Base-by-base conservation (phyloP, 2,797 vertebrate genomes). In the Periparus ater region DNA sequence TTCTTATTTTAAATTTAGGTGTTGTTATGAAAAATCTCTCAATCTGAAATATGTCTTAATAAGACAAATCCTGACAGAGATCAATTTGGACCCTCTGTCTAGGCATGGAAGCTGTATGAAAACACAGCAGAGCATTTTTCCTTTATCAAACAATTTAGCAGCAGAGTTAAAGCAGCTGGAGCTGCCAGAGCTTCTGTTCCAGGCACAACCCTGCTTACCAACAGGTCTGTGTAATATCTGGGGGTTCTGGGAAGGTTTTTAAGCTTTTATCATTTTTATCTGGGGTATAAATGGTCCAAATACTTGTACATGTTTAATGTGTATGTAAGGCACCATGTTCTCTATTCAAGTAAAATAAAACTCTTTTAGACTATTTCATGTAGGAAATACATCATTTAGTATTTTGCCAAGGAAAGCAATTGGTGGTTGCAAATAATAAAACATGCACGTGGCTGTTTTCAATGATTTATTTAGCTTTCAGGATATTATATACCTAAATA, bases 171-270 rank as follows among this genome's bases (percentile, higher is more conserved):
- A 80, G 34, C 88, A 88, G 57, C 80, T 91, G 4, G 1, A 17
- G 85, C 58, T 90, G 85, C 73, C 65, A 36, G 29, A 86, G 42
- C 76, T 93, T 88, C 92, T 91, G 83, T 86, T 86, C 73, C 72
- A 48, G 26, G 32, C 34, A 38, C 76, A 85, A 50, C 50, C 29
- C 36, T n/a, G n/a, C 0, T 3, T 77, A 76, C 71, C 81, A 87
- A 45, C 74, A 21, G 47, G 81, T 67, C 67, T 1, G 10, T 73
- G n/a, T 5, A 73, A 74, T 78, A 76, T 82, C 63, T 73, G 51
- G 44, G 30, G 54, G 25, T 0, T 12, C 32, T 54, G 40, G 40
- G 21, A 85, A 27, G 4, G 3, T 29, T 79, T 86, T 36, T 11
- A 47, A 66, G 20, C 12, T 26, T 66, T 73, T 62, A 10, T 55